Conservation (phyloP, 2,797 vertebrate genomes). For the Anguilla marmorata region DNA sequence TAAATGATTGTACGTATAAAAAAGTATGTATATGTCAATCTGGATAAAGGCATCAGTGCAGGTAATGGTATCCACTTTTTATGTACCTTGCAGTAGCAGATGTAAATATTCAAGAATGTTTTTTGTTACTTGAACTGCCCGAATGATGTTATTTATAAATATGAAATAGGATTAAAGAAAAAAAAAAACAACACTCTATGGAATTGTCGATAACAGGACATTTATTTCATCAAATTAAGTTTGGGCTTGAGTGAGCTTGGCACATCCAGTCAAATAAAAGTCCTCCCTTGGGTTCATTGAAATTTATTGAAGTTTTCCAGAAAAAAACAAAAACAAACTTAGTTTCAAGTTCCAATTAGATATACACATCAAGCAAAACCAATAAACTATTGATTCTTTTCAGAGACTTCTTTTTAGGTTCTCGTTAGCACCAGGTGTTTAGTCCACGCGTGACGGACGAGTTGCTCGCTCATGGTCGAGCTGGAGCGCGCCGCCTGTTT, state of each 20-base stretch:
- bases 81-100: neutral
- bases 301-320: neutral
- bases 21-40: neutral
- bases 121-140: neutral
- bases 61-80: neutral
- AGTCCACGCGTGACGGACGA: too few species aligned
- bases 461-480: too few species aligned
- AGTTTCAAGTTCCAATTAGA: neutral
- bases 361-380: neutral
- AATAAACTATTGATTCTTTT: neutral
- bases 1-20: neutral
- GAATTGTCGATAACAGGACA: neutral
- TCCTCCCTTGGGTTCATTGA: neutral
- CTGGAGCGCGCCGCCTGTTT: too few species aligned
- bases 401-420: neutral
- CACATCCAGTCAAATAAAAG: neutral
- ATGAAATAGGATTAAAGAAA: neutral
- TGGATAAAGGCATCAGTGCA: neutral
- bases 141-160: neutral
- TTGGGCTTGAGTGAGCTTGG: neutral
- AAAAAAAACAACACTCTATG: neutral
- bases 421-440: too few species aligned
- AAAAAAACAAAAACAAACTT: neutral
- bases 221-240: neutral
- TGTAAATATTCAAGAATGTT: neutral